Base-by-base conservation (phyloP, 2,888 invertebrate species). In the Calliscelio sp. region DNA sequence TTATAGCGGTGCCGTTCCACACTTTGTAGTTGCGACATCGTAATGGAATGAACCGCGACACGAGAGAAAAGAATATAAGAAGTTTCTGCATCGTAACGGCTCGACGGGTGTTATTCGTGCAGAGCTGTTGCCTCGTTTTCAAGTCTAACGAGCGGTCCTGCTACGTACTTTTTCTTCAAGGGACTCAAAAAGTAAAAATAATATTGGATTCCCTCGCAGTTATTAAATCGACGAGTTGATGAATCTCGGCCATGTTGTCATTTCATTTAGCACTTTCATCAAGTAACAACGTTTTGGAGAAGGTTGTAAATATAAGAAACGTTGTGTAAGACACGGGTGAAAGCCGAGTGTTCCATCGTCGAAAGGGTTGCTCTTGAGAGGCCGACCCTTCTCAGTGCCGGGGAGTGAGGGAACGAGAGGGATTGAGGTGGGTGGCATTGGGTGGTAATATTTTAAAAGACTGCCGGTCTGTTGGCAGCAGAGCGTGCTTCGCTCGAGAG, bases 371-470 rank as follows among this genome's bases (percentile, higher is more conserved):
- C 71, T 74, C 75, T 73, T 80, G 59, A 51, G 68, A 75, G 57
- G 55, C 66, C 73, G 53, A 70, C 73, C 74, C 71, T 79, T 71
- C 22, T 63, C 22, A 4, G 18, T n/a, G 10, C 14, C 11, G 41
- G 25, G 46, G 22, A 49, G 14, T 24, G 22, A 32, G 24, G 16
- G 32, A 49, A 32, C 28, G 51, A 22, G 38, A 46, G 16, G 59
- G 51, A 38, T 49, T 44, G 22, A 32, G 65, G 32, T 57, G 77
- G 85, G 85, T 77, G 81, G 81, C 78, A 81, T 63, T 84, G 79
- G 77, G 84, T 78, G 81, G 86, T 87, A 87, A 88, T 88, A 88
- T 87, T 88, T 87, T 87, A 87, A 85, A 87, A 80, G 79, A 74
- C 83, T 75, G 85, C 77, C 78, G 84, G 84, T 85, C 86, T 85